Base-by-base conservation (phyloP, 2,888 invertebrate genomes). In the Camptogramma bilineatum region DNA sequence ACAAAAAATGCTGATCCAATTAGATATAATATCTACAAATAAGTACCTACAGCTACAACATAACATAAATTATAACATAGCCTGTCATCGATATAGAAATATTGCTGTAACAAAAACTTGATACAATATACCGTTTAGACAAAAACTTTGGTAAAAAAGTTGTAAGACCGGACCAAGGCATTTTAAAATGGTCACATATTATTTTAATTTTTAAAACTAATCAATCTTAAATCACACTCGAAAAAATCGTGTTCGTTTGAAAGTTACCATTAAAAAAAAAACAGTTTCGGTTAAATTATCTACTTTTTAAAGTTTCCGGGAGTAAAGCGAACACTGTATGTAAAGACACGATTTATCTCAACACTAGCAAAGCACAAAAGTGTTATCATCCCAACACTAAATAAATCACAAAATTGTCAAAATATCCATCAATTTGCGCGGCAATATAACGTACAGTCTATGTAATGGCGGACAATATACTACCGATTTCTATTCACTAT, bases 31-130 rank as follows among this genome's bases (percentile, higher is more conserved):
- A 39, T 13, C 13, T 39, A 2, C 13, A 39, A 39, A 39, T 39
- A 39, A 28, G 8, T 31, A 9, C 34, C 17, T 7, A 44, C 4
- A 8, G 39, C n/a, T n/a, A n/a, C n/a, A n/a, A n/a, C n/a, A n/a
- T n/a, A 4, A 44, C 17, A 44, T 17, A 17, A 7, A 59, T 46
- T 42, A 42, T 54, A 47, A 39, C 39, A n/a, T 8, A 24, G 31
- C 28, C 44, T 21, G 54, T 61, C 50, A 55, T 46, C 19, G 17
- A 48, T 52, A 39, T 51, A 47, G 39, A 62, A 51, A 50, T 59
- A 59, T 54, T 47, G 60, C 60, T 60, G 55, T 60, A 56, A 60
- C 55, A 60, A 64, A 64, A 58, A 58, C 47, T 0, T 21, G 44
- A 42, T n/a, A 16, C n/a, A 8, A 53, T 39, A 24, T 16, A 59